Conservation (phyloP, 2,888 invertebrate genomes). For the Auanema freiburgensis region DNA sequence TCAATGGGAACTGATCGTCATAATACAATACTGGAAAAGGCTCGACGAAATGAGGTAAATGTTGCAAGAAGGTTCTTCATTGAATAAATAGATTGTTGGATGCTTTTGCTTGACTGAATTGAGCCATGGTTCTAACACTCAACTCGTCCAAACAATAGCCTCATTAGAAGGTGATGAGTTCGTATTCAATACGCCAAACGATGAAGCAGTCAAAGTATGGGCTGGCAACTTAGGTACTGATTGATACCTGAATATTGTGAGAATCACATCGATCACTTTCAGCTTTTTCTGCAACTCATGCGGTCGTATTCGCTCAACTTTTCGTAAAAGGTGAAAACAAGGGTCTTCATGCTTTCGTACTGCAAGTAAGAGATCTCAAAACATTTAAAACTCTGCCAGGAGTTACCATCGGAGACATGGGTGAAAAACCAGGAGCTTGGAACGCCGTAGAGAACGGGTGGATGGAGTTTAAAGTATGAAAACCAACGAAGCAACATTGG, state of each 20-base stretch:
- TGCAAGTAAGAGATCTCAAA: constrained; percentile 72
- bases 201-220: constrained; percentile 84
- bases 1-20: constrained; percentile 66
- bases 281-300: constrained; percentile 77
- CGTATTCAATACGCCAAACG: constrained; percentile 76
- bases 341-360: constrained; percentile 86
- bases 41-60: constrained; percentile 21
- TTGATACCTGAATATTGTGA: not conserved
- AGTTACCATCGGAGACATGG: constrained; percentile 85
- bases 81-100: constrained; percentile 71
- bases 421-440: constrained; percentile 81
- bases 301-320: constrained; percentile 84
- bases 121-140: constrained; percentile 85
- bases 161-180: constrained; percentile 69
- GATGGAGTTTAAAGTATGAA: constrained; percentile 42
- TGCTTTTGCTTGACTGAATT: constrained; percentile 88
- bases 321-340: constrained; percentile 69
- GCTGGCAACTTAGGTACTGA: constrained; percentile 77
- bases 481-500: not conserved
- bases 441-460: constrained; percentile 89
- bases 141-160: constrained; percentile 38
- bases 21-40: constrained; percentile 57
- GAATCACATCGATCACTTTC: constrained; percentile 7
- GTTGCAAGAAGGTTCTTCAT: not conserved
- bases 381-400: constrained; percentile 70